These are phyloP conservation scores for Esox masquinongy DNA, from an alignment of 2,797 vertebrate species.

Conservation along the genomic window DNA sequence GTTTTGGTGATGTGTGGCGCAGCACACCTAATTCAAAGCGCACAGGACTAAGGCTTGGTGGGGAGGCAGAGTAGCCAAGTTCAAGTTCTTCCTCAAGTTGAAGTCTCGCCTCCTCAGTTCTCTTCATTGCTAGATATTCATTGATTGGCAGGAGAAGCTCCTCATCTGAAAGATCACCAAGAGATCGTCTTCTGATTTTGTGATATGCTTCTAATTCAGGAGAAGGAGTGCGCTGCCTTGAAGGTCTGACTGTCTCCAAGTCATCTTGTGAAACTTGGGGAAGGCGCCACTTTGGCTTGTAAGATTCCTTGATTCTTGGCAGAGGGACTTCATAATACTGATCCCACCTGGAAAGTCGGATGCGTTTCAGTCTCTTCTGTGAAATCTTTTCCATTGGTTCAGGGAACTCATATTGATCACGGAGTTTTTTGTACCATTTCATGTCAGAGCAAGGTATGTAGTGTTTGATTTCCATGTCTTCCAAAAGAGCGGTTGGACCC, in stretches of 20 bases:
- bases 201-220: conserved; percentile 87
- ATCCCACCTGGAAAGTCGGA: conserved; percentile 97
- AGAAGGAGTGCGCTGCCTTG: conserved; percentile 85
- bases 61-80: conserved; percentile 92
- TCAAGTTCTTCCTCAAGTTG: conserved; percentile 93
- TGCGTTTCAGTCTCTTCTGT: conserved; percentile 94
- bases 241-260: conserved; percentile 94
- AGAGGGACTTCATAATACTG: conserved; percentile 97
- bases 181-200: conserved; percentile 87
- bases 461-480: conserved; percentile 93
- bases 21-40: conserved; percentile 92
- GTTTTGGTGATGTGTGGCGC: conserved; percentile 82
- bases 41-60: conserved; percentile 91
- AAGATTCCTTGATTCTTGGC: conserved; percentile 93
- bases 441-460: conserved; percentile 97
- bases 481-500: conserved; percentile 79
- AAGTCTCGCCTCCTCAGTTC: conserved; percentile 92
- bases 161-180: conserved; percentile 94
- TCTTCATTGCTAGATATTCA: conserved; percentile 96
- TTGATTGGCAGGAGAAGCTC: conserved; percentile 91
- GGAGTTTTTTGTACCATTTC: conserved; percentile 97
- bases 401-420: conserved; percentile 97
- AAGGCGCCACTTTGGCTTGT: conserved; percentile 92
- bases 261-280: conserved; percentile 91
- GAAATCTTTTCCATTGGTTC: conserved; percentile 89